Conservation (phyloP, 2,797 vertebrate genomes). For the Mycteria americana region DNA sequence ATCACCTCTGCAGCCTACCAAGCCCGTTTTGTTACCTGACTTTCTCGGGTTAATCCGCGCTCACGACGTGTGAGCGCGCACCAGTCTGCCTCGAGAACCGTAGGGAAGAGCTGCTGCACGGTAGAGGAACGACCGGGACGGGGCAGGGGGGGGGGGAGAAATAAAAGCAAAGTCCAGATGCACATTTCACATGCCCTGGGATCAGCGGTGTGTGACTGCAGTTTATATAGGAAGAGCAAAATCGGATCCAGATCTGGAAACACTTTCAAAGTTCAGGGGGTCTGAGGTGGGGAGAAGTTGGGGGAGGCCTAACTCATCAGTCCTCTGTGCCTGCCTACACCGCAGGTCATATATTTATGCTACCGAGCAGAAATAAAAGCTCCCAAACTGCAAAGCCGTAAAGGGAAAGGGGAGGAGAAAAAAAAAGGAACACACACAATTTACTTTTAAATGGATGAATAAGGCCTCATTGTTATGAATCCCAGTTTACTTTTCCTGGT, state of each 20-base stretch:
- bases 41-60: background rate
- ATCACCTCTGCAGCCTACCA: background rate
- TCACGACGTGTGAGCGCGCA: accelerated
- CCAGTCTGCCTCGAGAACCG: background rate
- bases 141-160: accelerated
- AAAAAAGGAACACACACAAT: slow-evolving; percentile 44
- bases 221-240: slow-evolving; percentile 57
- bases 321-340: slow-evolving; percentile 17
- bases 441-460: slow-evolving; percentile 72
- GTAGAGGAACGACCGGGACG: background rate
- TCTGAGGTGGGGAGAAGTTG: background rate
- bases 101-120: background rate
- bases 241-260: slow-evolving; percentile 63
- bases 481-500: slow-evolving; percentile 77
- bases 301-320: slow-evolving; percentile 26
- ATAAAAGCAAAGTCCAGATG: slow-evolving; percentile 33
- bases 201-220: slow-evolving; percentile 57
- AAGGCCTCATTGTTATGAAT: slow-evolving; percentile 76
- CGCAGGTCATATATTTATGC: slow-evolving; percentile 40
- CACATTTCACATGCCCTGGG: slow-evolving; percentile 45
- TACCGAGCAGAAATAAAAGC: slow-evolving; percentile 46
- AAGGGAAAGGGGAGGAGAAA: background rate
- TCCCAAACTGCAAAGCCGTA: slow-evolving; percentile 34
- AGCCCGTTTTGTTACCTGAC: background rate
- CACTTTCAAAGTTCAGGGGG: slow-evolving; percentile 57